Conservation (phyloP, 2,113 vertebrate species). For the Muntiacus reevesi region DNA sequence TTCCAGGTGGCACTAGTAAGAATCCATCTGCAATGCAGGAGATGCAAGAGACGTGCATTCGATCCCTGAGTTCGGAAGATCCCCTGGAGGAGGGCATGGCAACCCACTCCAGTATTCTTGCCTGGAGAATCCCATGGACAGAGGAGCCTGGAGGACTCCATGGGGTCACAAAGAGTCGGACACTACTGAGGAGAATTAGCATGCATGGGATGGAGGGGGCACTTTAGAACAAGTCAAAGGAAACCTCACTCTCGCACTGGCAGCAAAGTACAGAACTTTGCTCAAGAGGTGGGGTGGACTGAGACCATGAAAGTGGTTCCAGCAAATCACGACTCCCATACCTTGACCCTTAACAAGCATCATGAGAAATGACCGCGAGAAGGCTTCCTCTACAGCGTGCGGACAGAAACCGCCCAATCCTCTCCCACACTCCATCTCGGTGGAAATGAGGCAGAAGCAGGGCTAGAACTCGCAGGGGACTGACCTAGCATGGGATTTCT, state of each 20-base stretch:
- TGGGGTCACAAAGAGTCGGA: neutral
- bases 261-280: neutral
- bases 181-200: neutral
- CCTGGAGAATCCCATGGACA: neutral
- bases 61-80: neutral
- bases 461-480: fast-evolving
- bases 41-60: neutral
- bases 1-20: neutral
- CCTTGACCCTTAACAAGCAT: neutral
- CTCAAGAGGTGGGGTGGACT: neutral
- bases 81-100: neutral
- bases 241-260: neutral
- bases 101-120: neutral
- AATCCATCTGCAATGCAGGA: neutral
- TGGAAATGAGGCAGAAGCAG: neutral
- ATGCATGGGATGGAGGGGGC: fast-evolving
- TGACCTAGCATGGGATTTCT: neutral
- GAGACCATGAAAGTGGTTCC: neutral
- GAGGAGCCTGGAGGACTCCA: neutral
- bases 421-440: neutral
- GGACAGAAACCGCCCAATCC: neutral
- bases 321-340: neutral
- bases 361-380: neutral
- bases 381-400: fast-evolving
- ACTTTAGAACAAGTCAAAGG: neutral